A percentile compares a stretch with the other conserved stretches of the same genome.
Evolutionary conservation across 1,140 invertebrate genomes (phyloP).

Genomic region (Drosophila pseudoananassae): DNA sequence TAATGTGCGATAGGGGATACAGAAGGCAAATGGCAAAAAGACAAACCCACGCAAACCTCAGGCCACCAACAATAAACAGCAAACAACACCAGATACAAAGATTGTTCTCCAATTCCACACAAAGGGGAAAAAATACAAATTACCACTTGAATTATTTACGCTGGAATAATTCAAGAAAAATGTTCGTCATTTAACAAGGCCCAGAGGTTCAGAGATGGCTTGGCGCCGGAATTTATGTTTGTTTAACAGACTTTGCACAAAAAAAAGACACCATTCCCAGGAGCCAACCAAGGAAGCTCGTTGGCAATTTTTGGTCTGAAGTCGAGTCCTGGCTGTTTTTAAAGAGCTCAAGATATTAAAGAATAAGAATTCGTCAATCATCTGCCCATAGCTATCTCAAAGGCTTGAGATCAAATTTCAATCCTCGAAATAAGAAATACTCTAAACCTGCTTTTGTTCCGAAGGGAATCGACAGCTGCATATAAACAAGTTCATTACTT

Average conservation of each 20-base stretch:
- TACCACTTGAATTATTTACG: slow-evolving; percentile 66
- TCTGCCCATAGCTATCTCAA: too few species aligned
- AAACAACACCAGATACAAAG: slow-evolving; percentile 20
- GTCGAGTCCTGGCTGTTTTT: slow-evolving; percentile 1
- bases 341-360: background rate
- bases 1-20: slow-evolving; percentile 51
- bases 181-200: slow-evolving; percentile 47
- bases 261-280: slow-evolving; percentile 14
- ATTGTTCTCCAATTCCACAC: slow-evolving; percentile 38
- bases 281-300: background rate
- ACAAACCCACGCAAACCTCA: slow-evolving; percentile 45
- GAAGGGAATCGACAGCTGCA: too few species aligned
- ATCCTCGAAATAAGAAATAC: too few species aligned
- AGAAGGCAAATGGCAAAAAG: slow-evolving; percentile 45
- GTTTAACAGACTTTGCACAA: slow-evolving; percentile 8
- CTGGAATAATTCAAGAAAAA: slow-evolving; percentile 60
- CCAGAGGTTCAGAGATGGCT: slow-evolving; percentile 16
- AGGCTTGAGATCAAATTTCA: too few species aligned
- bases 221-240: slow-evolving; percentile 43
- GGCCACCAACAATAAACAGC: slow-evolving; percentile 40
- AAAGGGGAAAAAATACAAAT: slow-evolving; percentile 39
- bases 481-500: background rate
- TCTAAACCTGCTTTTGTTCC: too few species aligned
- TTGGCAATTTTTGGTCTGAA: slow-evolving; percentile 9
- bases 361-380: background rate